These are phyloP conservation scores for Synchiropus splendidus DNA, from an alignment of 2,113 vertebrate species.

Conservation along the genomic window DNA sequence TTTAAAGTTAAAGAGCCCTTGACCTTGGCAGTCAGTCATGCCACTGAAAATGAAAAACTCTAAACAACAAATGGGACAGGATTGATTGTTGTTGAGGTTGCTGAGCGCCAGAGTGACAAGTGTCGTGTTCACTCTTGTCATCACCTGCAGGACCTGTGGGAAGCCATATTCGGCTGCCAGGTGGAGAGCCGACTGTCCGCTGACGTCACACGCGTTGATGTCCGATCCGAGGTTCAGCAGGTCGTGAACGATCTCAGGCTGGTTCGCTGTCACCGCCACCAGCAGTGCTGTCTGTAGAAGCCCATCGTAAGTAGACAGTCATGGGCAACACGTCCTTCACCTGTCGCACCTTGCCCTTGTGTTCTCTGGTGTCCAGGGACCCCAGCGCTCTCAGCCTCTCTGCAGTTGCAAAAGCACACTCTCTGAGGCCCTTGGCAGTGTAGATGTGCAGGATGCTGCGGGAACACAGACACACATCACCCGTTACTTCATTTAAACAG, in stretches of 20 bases:
- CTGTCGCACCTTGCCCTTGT: slow-evolving; percentile 78
- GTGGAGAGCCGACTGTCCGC: slow-evolving; percentile 79
- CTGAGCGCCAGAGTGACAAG: too few relatives aligned
- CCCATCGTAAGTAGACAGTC: background rate
- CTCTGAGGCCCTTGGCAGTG: slow-evolving; percentile 74
- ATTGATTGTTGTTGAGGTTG: too few relatives aligned
- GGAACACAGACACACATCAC: slow-evolving; percentile 10
- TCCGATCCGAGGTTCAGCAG: slow-evolving; percentile 75
- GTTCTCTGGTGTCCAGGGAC: slow-evolving; percentile 76
- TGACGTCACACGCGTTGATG: slow-evolving; percentile 73
- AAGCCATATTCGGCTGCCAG: slow-evolving; percentile 77
- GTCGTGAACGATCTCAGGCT: slow-evolving; percentile 77
- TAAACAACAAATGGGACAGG: too few relatives aligned
- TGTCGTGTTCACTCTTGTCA: slow-evolving; percentile 3
- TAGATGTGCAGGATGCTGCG: slow-evolving; percentile 81
- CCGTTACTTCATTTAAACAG: too few relatives aligned
- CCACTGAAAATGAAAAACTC: too few relatives aligned
- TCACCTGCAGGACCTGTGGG: slow-evolving; percentile 73
- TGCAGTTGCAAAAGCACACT: slow-evolving; percentile 73
- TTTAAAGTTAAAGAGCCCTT: too few relatives aligned
- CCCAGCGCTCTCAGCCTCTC: slow-evolving; percentile 66
- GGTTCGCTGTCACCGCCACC: slow-evolving; percentile 81
- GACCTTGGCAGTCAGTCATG: too few relatives aligned
- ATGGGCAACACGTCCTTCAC: background rate
- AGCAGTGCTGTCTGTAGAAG: slow-evolving; percentile 74